Evolutionary conservation across 2,888 invertebrate genomes (phyloP).

Genomic region (Drosophila picticornis): DNA sequence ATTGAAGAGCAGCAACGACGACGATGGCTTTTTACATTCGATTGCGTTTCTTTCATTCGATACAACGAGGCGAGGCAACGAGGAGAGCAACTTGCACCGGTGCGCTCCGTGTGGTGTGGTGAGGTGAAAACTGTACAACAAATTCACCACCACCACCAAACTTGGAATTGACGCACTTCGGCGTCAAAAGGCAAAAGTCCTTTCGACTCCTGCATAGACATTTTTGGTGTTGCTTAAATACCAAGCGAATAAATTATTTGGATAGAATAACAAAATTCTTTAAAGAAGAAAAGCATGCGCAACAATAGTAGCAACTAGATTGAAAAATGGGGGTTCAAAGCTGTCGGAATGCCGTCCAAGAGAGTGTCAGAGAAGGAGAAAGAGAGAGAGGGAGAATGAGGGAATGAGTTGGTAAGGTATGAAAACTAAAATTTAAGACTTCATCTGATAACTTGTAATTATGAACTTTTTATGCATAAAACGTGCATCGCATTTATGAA

Average conservation of each 20-base stretch:
- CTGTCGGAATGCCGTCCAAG: slow-evolving; percentile 37
- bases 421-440: neutral
- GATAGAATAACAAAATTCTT: slow-evolving; percentile 6
- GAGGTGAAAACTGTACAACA: slow-evolving; percentile 51
- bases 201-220: slow-evolving; percentile 38
- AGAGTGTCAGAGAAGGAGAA: neutral
- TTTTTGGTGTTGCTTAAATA: slow-evolving; percentile 40
- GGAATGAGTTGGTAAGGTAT: neutral
- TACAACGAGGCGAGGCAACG: slow-evolving; percentile 11
- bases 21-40: slow-evolving; percentile 45
- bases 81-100: slow-evolving; percentile 20
- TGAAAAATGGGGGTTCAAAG: slow-evolving; percentile 44
- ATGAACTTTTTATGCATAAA: neutral
- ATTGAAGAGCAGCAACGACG: slow-evolving; percentile 14
- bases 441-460: neutral
- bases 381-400: neutral
- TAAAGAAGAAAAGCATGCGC: slow-evolving; percentile 3
- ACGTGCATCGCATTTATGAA: neutral
- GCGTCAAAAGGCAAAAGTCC: slow-evolving; percentile 7
- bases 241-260: slow-evolving; percentile 11
- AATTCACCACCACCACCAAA: slow-evolving; percentile 21
- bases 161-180: slow-evolving; percentile 23
- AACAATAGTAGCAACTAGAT: slow-evolving; percentile 22
- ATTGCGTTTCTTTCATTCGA: slow-evolving; percentile 35
- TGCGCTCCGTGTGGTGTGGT: slow-evolving; percentile 17